Conservation (phyloP, 2,888 invertebrate species). For the Xanthorhoe spadicearia region DNA sequence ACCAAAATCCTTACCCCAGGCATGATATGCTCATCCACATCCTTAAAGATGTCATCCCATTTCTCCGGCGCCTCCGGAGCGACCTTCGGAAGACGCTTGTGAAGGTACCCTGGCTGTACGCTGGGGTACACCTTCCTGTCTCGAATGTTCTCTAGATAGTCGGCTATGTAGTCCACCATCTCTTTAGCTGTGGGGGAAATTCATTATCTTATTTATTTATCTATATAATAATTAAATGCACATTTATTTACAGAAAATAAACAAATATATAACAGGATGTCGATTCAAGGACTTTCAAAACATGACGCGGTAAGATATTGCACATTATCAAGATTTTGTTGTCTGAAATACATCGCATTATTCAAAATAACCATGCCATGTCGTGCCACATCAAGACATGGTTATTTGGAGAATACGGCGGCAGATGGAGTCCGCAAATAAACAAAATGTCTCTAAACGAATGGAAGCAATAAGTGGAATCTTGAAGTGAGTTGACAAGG, state of each 20-base stretch:
- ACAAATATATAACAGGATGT: no score
- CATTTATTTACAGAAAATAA: no score
- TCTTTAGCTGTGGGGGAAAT: slow-evolving; percentile 90
- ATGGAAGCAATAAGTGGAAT: not conserved
- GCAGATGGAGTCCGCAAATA: not conserved
- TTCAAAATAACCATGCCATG: no score
- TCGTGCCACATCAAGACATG: no score
- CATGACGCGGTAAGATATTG: no score
- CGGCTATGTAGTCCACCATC: slow-evolving; percentile 99
- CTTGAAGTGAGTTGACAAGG: not conserved
- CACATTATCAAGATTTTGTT: no score
- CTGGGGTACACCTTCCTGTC: slow-evolving; percentile 96
- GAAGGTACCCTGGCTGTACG: slow-evolving; percentile 97
- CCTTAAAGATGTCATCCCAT: slow-evolving; percentile 96
- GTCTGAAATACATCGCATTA: no score
- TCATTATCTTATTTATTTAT: not conserved
- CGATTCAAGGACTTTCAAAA: no score
- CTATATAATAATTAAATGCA: no score
- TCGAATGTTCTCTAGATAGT: slow-evolving; percentile 96
- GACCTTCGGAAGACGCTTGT: slow-evolving; percentile 91
- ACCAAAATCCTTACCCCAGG: slow-evolving; percentile 92
- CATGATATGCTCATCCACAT: slow-evolving; percentile 97
- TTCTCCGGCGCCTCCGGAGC: slow-evolving; percentile 95
- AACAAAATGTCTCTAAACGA: no score
- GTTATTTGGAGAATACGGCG: not conserved